Evolutionary conservation across 2,797 vertebrate species (phyloP), one percentile per base, ranked within the genome.

Genomic region (Hapalemur alaotrensis): DNA sequence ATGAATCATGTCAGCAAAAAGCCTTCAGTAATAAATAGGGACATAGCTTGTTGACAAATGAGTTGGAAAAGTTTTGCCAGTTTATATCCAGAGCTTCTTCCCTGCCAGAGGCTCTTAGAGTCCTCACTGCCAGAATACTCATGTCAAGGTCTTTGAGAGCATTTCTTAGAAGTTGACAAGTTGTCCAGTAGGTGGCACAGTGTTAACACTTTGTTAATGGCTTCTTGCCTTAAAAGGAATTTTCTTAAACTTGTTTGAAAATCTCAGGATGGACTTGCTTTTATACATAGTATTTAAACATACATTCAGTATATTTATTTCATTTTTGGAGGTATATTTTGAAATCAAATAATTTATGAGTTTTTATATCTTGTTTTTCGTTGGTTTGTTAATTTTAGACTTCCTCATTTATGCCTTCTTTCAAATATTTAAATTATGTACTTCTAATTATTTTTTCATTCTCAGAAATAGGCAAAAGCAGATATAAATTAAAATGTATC

Each of bases 141-240:
- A 11, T 80, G 92, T 41, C 20, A 86, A 65, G n/a, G 63, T 67
- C 63, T 48, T 94, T 20, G 30, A 79, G 46, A 0, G 0, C 32
- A 13, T 76, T 93, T 94, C 85, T 86, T 3, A 18, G 96, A 86
- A 95, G 67, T 43, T 81, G 96, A 82, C 79, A 91, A 82, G 57
- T 61, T 95, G 97, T 97, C 98, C 98, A 91, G 98, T 94, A 99
- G 98, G 98, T 98, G 98, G 98, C 98, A 98, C 95, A 97, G 97
- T 97, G 92, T 97, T 97, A 98, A 98, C 98, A 97, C 95, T 78
- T 35, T 98, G 97, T 80, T 97, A 67, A 35, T 80, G 11, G 2
- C 4, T 63, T 35, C 59, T 38, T 25, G 4, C 82, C 7, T 48
- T 90, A 79, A 50, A 95, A 94, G 65, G 1, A 46, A 43, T 84